These are phyloP conservation scores for Nebria ingens DNA, from an alignment of 1,140 invertebrate genomes.

Conservation along the genomic window DNA sequence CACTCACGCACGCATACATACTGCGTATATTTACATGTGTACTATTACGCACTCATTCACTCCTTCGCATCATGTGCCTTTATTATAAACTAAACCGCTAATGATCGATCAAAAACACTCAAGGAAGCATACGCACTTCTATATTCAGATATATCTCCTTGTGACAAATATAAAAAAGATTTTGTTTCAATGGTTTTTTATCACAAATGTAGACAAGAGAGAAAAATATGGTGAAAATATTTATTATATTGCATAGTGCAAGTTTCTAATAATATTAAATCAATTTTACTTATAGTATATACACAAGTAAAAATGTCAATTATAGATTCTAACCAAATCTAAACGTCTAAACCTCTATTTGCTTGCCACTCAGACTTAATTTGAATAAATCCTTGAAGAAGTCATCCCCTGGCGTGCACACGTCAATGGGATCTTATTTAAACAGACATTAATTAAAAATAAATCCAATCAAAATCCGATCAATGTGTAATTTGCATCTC, in stretches of 20 bases:
- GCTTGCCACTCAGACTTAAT: too few species aligned
- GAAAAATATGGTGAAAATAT: background rate
- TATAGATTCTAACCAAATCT: background rate
- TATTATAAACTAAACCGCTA: background rate
- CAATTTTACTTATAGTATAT: background rate
- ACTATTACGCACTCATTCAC: too few species aligned
- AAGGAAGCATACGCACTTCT: background rate
- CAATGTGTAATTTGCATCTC: slow-evolving; percentile 9
- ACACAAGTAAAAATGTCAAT: background rate
- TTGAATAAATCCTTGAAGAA: background rate
- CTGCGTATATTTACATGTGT: too few species aligned
- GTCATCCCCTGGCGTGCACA: background rate
- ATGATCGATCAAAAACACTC: background rate
- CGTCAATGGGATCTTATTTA: background rate
- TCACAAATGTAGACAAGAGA: background rate
- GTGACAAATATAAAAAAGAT: background rate
- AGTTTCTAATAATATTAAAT: background rate
- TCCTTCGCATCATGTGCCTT: too few species aligned
- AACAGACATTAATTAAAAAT: slow-evolving; percentile 10
- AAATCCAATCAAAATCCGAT: slow-evolving; percentile 9
- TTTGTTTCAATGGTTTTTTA: background rate
- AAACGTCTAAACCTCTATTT: background rate
- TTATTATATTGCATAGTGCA: background rate
- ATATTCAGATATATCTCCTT: background rate
- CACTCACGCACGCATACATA: background rate